Evolutionary conservation across 2,888 invertebrate species (phyloP).

Genomic region (Lepidocyrtinus sp.): DNA sequence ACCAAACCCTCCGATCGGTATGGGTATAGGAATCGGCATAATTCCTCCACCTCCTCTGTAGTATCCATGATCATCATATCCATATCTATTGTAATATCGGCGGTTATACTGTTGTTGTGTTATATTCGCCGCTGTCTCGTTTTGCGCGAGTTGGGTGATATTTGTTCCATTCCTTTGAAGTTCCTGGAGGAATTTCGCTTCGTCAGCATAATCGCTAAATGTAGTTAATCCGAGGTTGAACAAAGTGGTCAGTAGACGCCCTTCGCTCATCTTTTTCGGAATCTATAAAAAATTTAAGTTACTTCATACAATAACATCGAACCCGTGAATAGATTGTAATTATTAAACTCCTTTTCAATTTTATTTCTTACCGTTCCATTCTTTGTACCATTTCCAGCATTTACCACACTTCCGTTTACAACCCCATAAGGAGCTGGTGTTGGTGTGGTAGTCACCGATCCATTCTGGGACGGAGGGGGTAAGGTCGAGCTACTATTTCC

Average conservation of each 20-base stretch:
- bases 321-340: not conserved
- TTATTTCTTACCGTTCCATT: constrained; percentile 32
- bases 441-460: not conserved
- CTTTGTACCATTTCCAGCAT: constrained; percentile 32
- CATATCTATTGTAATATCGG: constrained; percentile 56
- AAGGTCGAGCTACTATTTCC: not conserved
- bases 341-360: not conserved
- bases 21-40: constrained; percentile 39
- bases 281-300: constrained; percentile 26
- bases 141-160: constrained; percentile 57
- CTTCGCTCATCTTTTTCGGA: constrained; percentile 63
- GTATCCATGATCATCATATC: constrained; percentile 43
- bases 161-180: constrained; percentile 67
- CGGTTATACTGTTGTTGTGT: constrained; percentile 50
- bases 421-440: not conserved
- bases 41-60: constrained; percentile 42
- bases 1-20: constrained; percentile 27
- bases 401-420: constrained; percentile 20
- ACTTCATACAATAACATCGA: not conserved
- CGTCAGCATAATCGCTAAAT: constrained; percentile 64
- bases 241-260: constrained; percentile 61
- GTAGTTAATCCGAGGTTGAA: constrained; percentile 62
- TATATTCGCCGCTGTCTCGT: constrained; percentile 55
- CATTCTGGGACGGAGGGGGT: not conserved
- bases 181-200: constrained; percentile 65